phyloP scores from a whole-genome alignment of 2,797 vertebrate species.

The Poecilia velifera region DNA sequence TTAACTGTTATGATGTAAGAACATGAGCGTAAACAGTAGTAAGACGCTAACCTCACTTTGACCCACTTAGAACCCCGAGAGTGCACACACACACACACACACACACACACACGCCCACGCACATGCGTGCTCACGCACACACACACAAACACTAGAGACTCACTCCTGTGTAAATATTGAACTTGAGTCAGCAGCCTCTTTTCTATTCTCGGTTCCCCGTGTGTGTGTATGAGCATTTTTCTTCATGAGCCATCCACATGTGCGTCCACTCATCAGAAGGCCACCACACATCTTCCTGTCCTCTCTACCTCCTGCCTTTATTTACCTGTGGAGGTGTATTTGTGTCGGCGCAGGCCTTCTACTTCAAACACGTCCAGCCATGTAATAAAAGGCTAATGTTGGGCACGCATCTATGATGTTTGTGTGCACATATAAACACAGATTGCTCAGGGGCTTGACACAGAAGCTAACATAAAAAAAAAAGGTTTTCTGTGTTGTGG shows the following conservation, averaged over 20 bases:
- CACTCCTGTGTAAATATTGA: slow-evolving; percentile 77
- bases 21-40: slow-evolving; percentile 74
- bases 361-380: slow-evolving; percentile 58
- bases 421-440: slow-evolving; percentile 33
- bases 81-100: slow-evolving; percentile 27
- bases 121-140: slow-evolving; percentile 10
- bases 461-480: slow-evolving; percentile 42
- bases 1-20: slow-evolving; percentile 77
- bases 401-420: slow-evolving; percentile 52
- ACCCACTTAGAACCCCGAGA: slow-evolving; percentile 75
- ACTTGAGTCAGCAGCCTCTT: slow-evolving; percentile 66
- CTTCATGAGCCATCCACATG: slow-evolving; percentile 16
- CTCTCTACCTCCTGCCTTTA: slow-evolving; percentile 26
- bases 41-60: slow-evolving; percentile 76
- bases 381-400: slow-evolving; percentile 61
- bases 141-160: slow-evolving; percentile 48
- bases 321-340: slow-evolving; percentile 68
- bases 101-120: slow-evolving; percentile 25
- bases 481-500: slow-evolving; percentile 11
- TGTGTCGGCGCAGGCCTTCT: slow-evolving; percentile 40
- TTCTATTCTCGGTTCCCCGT: slow-evolving; percentile 50
- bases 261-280: slow-evolving; percentile 6
- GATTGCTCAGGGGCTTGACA: slow-evolving; percentile 33
- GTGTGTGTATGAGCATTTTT: slow-evolving; percentile 29
- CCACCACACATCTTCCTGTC: slow-evolving; percentile 17